Conservation (phyloP, 1,140 invertebrate species). For the Lordiphosa clarofinis region DNA sequence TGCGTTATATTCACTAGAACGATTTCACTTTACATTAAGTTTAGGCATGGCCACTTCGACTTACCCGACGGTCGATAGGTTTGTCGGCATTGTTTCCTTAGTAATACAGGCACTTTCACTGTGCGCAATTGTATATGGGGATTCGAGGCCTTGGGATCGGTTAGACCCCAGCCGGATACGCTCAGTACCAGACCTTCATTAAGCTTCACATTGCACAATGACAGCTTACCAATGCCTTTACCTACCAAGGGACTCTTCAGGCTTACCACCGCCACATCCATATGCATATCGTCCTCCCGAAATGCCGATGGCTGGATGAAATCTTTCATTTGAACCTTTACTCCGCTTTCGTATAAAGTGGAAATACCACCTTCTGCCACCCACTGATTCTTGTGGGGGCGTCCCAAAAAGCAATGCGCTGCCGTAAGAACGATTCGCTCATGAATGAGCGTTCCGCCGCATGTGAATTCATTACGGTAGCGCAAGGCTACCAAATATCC, state of each 20-base stretch:
- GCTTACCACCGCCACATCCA: conserved; percentile 50
- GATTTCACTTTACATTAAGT: not conserved
- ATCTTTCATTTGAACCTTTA: conserved; percentile 9
- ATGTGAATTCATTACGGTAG: conserved; percentile 29
- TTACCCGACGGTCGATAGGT: conserved; percentile 28
- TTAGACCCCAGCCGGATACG: conserved; percentile 56
- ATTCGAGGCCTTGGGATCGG: not conserved
- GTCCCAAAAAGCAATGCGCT: conserved; percentile 46
- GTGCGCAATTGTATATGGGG: conserved; percentile 25
- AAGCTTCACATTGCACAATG: conserved; percentile 17
- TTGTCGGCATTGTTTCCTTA: conserved; percentile 14
- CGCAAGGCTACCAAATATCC: conserved; percentile 47
- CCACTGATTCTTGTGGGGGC: not conserved
- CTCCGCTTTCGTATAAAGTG: conserved; percentile 10
- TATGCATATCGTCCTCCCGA: conserved; percentile 23
- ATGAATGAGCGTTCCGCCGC: conserved; percentile 43
- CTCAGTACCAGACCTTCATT: conserved; percentile 3
- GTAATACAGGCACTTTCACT: conserved; percentile 40
- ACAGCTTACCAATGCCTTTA: not conserved
- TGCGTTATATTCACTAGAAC: conserved; percentile 19
- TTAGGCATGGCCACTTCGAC: not conserved
- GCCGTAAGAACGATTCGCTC: conserved; percentile 46
- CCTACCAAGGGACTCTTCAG: conserved; percentile 18
- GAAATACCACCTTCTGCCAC: conserved; percentile 30
- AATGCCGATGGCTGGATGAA: conserved; percentile 18